These are phyloP conservation scores for Tachina grossa DNA, from an alignment of 2,888 invertebrate species.

Conservation along the genomic window DNA sequence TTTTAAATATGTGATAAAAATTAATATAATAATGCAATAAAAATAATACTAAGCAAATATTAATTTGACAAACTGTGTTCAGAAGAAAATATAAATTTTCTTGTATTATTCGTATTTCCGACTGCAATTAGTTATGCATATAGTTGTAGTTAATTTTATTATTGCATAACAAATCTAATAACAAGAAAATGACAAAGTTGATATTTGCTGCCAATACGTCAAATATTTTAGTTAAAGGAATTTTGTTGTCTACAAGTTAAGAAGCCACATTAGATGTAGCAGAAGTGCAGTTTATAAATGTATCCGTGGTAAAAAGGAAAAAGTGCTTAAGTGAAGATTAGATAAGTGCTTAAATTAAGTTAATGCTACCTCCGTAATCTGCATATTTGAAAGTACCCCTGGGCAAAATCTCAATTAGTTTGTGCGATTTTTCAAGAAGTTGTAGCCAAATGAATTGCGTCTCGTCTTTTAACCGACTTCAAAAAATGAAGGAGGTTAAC, in stretches of 20 bases:
- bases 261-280: not conserved
- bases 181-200: conserved; percentile 36
- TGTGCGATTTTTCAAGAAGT: too few relatives aligned
- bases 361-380: too few relatives aligned
- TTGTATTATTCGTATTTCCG: conserved; percentile 41
- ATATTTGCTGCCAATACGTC: conserved; percentile 26
- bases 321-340: too few relatives aligned
- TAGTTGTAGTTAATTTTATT: conserved; percentile 13
- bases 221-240: conserved; percentile 5
- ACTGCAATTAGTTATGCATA: conserved; percentile 21
- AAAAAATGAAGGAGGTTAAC: too few relatives aligned
- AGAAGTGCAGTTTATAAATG: not conserved
- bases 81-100: not conserved
- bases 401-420: too few relatives aligned
- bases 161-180: not conserved
- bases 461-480: too few relatives aligned
- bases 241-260: not conserved
- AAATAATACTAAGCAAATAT: not conserved
- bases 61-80: not conserved
- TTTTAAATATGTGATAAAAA: too few relatives aligned
- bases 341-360: too few relatives aligned
- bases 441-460: too few relatives aligned
- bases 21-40: too few relatives aligned
- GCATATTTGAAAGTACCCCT: too few relatives aligned
- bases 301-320: too few relatives aligned